Base-by-base conservation (phyloP, 2,888 invertebrate genomes). In the Apamea crenata region DNA sequence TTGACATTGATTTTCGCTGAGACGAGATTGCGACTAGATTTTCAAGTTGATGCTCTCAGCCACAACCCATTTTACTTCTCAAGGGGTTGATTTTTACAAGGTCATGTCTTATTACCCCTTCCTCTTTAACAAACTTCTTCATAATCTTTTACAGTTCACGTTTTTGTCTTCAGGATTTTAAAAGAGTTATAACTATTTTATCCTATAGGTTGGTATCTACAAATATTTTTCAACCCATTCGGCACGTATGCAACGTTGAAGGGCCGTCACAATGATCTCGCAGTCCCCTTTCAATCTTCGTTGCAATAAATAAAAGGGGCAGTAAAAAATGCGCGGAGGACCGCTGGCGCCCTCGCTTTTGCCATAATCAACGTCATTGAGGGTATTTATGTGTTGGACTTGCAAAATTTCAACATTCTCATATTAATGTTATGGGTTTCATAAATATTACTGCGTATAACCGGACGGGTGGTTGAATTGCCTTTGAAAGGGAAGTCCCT, bases 241-340 rank as follows among this genome's bases (percentile, higher is more conserved):
- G 81, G 83, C 79, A 89, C 91, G 90, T 90, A 91, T 89, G 90
- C 88, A 88, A 84, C 88, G 88, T 89, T 89, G 86, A 90, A 90
- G 93, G 94, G 93, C 90, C 93, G 92, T 93, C 93, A 93, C 93
- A 94, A 94, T 95, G 94, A 94, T 95, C 93, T 93, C 91, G 88
- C 92, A 92, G 93, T 94, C 96, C 96, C 96, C 96, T 96, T 96
- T 96, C 96, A 96, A 96, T 97, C 96, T 96, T 93, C 95, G 88
- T 91, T 92, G 94, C 93, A 96, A 96, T 97, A 97, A 96, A 96
- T 96, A 96, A 96, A 95, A 95, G 96, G 96, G 95, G 95, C 94
- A 95, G 94, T 95, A 95, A 96, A 94, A 94, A 95, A 94, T 93
- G 92, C 91, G 94, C 91, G 88, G 90, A 90, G 91, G 91, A 91